phyloP scores from a whole-genome alignment of 2,888 invertebrate genomes.

The Scaptomyza cyrtandrae region DNA sequence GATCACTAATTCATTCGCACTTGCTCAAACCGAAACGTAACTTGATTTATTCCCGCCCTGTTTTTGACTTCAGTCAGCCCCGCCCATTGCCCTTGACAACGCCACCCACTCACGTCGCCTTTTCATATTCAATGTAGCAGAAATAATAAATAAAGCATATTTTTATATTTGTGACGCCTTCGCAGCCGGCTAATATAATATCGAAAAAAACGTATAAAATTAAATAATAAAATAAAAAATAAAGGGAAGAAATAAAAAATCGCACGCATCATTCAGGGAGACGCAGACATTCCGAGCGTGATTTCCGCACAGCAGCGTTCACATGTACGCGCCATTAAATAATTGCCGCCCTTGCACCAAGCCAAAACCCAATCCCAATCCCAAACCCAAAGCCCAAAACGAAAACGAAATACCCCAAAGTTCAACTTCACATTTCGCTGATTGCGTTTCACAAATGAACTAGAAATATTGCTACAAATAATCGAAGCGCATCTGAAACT shows the following conservation, averaged over 20 bases:
- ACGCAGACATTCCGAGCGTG: slow-evolving; percentile 68
- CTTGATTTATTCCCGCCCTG: neutral
- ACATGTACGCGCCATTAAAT: slow-evolving; percentile 82
- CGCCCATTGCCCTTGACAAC: neutral
- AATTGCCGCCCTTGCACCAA: slow-evolving; percentile 74
- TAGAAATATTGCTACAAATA: slow-evolving; percentile 62
- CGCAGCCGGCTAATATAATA: slow-evolving; percentile 54
- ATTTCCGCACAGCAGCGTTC: slow-evolving; percentile 69
- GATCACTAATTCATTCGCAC: too few relatives aligned
- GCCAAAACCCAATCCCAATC: slow-evolving; percentile 10
- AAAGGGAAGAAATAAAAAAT: slow-evolving; percentile 46
- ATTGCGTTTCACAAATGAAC: slow-evolving; percentile 75
- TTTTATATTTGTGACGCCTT: slow-evolving; percentile 42
- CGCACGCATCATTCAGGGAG: slow-evolving; percentile 58
- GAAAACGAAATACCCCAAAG: slow-evolving; percentile 18
- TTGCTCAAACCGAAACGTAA: too few relatives aligned
- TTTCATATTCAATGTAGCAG: slow-evolving; percentile 11
- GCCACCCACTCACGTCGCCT: slow-evolving; percentile 6
- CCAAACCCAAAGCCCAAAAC: slow-evolving; percentile 4
- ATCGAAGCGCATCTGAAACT: slow-evolving; percentile 62
- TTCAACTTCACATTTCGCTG: slow-evolving; percentile 47
- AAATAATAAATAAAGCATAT: slow-evolving; percentile 39
- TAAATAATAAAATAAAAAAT: slow-evolving; percentile 62
- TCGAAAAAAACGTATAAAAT: slow-evolving; percentile 61
- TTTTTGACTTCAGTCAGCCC: neutral